Conservation (phyloP, 2,113 vertebrate species). For the Ceuthmochares aereus region DNA sequence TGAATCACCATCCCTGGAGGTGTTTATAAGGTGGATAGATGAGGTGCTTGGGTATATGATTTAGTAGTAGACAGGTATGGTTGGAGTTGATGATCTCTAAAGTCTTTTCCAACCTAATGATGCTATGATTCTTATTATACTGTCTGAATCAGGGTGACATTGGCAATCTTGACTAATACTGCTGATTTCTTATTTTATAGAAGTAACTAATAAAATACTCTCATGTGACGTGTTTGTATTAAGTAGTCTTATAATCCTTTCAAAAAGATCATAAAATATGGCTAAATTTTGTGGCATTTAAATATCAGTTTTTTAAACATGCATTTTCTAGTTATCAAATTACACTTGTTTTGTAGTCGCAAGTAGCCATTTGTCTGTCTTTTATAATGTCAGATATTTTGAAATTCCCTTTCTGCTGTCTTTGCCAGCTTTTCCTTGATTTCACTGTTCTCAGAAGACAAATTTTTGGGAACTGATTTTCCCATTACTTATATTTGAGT, state of each 20-base stretch:
- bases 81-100: too few relatives aligned
- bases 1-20: too few relatives aligned
- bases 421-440: not conserved
- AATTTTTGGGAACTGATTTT: not conserved
- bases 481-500: not conserved
- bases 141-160: not conserved
- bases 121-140: not conserved
- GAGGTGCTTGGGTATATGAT: too few relatives aligned
- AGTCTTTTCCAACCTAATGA: too few relatives aligned
- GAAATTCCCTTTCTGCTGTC: not conserved
- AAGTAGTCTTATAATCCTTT: not conserved
- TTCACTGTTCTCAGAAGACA: not conserved
- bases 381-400: not conserved
- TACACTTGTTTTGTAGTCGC: not conserved
- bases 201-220: not conserved
- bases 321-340: not conserved
- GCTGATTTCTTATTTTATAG: not conserved
- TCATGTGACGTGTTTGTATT: not conserved
- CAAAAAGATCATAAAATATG: not conserved
- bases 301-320: not conserved
- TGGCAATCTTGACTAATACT: not conserved
- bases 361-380: not conserved
- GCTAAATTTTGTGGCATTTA: not conserved
- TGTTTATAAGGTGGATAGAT: too few relatives aligned
- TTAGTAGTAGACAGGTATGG: too few relatives aligned